Evolutionary conservation across 2,113 vertebrate genomes (phyloP).

Genomic region (Brachirus orientalis): DNA sequence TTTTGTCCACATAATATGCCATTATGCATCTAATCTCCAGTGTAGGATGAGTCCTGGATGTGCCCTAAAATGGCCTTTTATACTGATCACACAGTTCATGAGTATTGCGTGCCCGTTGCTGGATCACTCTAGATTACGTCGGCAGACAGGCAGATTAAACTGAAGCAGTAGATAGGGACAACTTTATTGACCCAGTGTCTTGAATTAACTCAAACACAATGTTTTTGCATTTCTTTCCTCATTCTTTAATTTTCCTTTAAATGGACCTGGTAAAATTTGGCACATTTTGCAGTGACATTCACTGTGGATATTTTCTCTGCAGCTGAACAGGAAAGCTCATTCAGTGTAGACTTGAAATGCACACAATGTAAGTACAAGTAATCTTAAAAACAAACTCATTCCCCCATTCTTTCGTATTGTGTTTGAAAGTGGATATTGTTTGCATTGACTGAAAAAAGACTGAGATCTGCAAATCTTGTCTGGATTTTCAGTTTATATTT

Average conservation of each 20-base stretch:
- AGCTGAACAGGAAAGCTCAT: slow-evolving; percentile 20
- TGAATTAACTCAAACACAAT: too few species aligned
- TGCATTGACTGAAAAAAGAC: neutral
- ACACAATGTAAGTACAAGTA: slow-evolving; percentile 8
- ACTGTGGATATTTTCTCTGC: slow-evolving; percentile 20
- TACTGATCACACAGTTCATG: slow-evolving; percentile 24
- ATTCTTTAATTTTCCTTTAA: too few species aligned
- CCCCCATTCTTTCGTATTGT: neutral
- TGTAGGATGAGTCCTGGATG: slow-evolving; percentile 1
- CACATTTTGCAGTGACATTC: neutral
- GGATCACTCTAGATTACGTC: slow-evolving; percentile 60
- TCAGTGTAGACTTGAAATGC: slow-evolving; percentile 37
- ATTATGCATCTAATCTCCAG: slow-evolving; percentile 8
- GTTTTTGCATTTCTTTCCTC: too few species aligned
- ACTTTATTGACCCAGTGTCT: slow-evolving; percentile 24
- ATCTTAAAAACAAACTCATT: slow-evolving; percentile 43
- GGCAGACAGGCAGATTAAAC: slow-evolving; percentile 59
- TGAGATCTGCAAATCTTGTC: neutral
- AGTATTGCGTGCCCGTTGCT: slow-evolving; percentile 7
- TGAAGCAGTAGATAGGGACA: slow-evolving; percentile 19
- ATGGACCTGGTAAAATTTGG: neutral
- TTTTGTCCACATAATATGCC: neutral
- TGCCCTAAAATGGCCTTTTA: slow-evolving; percentile 23
- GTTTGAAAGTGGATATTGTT: too few species aligned
- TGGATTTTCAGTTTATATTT: too few species aligned